Evolutionary conservation across 2,888 invertebrate genomes (phyloP).

Genomic region (Amphiduros pacificus): DNA sequence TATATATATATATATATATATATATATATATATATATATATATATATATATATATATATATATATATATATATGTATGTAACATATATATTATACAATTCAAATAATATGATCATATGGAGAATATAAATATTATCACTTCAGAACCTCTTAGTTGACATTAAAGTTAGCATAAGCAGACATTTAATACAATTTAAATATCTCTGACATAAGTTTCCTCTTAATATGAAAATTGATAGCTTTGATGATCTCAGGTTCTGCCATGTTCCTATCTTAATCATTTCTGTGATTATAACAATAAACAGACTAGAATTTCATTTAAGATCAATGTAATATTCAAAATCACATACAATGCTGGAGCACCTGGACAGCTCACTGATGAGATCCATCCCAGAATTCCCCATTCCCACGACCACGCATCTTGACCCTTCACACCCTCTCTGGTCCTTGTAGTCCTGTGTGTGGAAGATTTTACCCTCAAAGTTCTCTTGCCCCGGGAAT

Average conservation of each 20-base stretch:
- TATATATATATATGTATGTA: too few relatives aligned
- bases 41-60: too few relatives aligned
- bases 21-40: too few relatives aligned
- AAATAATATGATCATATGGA: too few relatives aligned
- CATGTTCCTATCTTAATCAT: not conserved
- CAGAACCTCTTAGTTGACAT: not conserved
- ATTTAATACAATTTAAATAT: not conserved
- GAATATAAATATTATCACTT: too few relatives aligned
- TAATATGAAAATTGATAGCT: too few relatives aligned
- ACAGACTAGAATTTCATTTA: too few relatives aligned
- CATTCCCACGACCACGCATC: constrained; percentile 61
- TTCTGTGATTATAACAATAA: too few relatives aligned
- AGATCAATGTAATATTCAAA: too few relatives aligned
- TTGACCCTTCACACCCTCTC: constrained; percentile 45
- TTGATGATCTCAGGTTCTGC: not conserved
- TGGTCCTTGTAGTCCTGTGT: constrained; percentile 46
- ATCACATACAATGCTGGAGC: constrained; percentile 43
- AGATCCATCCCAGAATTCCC: constrained; percentile 62
- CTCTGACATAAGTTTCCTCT: too few relatives aligned
- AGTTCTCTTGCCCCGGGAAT: constrained; percentile 40
- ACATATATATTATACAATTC: too few relatives aligned
- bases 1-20: too few relatives aligned
- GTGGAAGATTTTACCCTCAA: constrained; percentile 45
- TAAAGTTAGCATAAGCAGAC: not conserved
- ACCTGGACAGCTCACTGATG: constrained; percentile 58